Percentiles rank a stretch among this genome's conserved stretches.
Evolutionary conservation across 2,888 invertebrate species (phyloP).

Genomic region (Polietes domitor): DNA sequence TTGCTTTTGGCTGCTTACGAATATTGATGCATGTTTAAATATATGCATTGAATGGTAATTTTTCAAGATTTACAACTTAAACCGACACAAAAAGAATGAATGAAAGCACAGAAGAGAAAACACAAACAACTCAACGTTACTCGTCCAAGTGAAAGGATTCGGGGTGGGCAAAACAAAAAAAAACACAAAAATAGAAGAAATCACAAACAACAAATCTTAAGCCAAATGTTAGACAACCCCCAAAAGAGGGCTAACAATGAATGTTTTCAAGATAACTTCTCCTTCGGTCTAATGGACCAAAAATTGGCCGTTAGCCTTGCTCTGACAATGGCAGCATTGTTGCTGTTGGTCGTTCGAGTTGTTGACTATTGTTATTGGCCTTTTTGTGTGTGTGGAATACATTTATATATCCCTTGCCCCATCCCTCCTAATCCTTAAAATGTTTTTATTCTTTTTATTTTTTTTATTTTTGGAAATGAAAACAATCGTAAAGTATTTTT

Average conservation of each 20-base stretch:
- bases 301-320: slow-evolving; percentile 71
- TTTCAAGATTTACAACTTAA: slow-evolving; percentile 77
- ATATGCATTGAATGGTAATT: slow-evolving; percentile 76
- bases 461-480: slow-evolving; percentile 20
- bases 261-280: slow-evolving; percentile 31
- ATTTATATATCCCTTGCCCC: not conserved
- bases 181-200: not conserved
- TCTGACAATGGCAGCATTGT: slow-evolving; percentile 28
- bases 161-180: not conserved
- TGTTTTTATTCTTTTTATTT: not conserved
- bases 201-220: slow-evolving; percentile 41
- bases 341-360: not conserved
- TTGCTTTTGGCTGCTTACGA: slow-evolving; percentile 38
- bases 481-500: slow-evolving; percentile 44
- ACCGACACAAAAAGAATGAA: slow-evolving; percentile 58
- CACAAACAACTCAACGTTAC: not conserved
- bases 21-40: slow-evolving; percentile 71
- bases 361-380: slow-evolving; percentile 11
- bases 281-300: slow-evolving; percentile 70
- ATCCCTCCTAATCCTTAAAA: not conserved
- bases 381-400: not conserved
- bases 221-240: slow-evolving; percentile 68
- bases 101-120: slow-evolving; percentile 19
- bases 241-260: slow-evolving; percentile 59
- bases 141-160: slow-evolving; percentile 38